Base-by-base conservation (phyloP, 2,888 invertebrate species). In the Nebria salina region DNA sequence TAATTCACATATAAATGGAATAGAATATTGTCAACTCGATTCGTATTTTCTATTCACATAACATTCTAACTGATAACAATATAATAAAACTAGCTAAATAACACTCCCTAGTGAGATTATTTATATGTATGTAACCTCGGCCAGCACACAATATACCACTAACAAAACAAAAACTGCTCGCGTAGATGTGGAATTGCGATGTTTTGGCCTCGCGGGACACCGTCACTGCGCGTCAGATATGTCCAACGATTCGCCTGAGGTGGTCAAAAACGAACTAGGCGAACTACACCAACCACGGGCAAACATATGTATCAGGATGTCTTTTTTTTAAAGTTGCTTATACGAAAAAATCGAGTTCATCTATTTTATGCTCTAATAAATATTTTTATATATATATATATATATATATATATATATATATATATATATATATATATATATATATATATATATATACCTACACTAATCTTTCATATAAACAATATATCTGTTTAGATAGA, bases 41-140 rank as follows among this genome's bases (percentile, higher is more conserved):
- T 54, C 13, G 13, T 7, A 54, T 54, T 54, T 54, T 54, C 54
- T 11, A 54, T 54, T 54, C 11, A 2, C 13, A 13, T 54, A 54
- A 54, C 54, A 54, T 54, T 8, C 54, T 13, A 54, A 54, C 54
- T 54, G 54, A 54, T 54, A 54, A 54, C 54, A 5, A 54, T 54
- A 54, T 54, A 54, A 54, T 54, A 54, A 11, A 54, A 54, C 54
- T 54, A 54, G 54, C 4, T 54, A 25, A 20, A 70, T 25, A 20
- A 20, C 15, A 70, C 15, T 70, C 70, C 70, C 70, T 25, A 26
- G 70, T 70, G 70, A 70, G 34, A 70, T 70, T 70, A 70, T 70
- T 25, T 70, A 34, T 70, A 26, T 26, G 70, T 70, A 70, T 70
- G 70, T 70, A 20, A 20, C 7, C 25, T 70, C 25, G 25, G 26